Conservation (phyloP, 2,888 invertebrate species). For the Conomelus anceps region DNA sequence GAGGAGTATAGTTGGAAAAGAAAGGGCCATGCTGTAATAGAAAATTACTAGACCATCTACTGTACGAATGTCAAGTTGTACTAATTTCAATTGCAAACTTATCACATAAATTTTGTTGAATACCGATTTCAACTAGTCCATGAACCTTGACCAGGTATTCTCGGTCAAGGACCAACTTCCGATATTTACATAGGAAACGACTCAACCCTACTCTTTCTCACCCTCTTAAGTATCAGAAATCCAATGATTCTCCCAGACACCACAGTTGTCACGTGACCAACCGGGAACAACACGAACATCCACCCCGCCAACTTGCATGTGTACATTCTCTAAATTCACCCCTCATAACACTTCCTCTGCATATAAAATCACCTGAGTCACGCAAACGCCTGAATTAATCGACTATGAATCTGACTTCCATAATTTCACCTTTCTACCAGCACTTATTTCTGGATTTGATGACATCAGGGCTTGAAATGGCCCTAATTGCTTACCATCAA, state of each 20-base stretch:
- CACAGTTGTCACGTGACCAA: not conserved
- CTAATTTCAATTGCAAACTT: not conserved
- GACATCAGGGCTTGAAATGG: too few species aligned
- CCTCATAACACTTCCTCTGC: not conserved
- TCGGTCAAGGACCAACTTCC: not conserved
- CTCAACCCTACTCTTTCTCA: not conserved
- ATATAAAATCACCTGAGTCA: not conserved
- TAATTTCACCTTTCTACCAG: too few species aligned
- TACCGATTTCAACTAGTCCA: not conserved
- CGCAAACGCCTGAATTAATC: not conserved
- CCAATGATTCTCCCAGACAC: not conserved
- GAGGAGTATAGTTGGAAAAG: too few species aligned
- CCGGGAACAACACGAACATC: not conserved
- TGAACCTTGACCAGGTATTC: not conserved
- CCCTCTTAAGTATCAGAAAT: not conserved
- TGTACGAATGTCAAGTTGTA: too few species aligned
- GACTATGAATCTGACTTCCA: not conserved
- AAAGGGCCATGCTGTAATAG: too few species aligned
- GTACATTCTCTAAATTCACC: not conserved
- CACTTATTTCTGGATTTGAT: too few species aligned
- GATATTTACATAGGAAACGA: not conserved
- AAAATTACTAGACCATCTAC: too few species aligned
- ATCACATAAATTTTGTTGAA: not conserved
- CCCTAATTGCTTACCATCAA: too few species aligned
- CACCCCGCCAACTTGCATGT: not conserved